Base-by-base conservation (phyloP, 2,797 vertebrate genomes). In the Sebastes diaconus region DNA sequence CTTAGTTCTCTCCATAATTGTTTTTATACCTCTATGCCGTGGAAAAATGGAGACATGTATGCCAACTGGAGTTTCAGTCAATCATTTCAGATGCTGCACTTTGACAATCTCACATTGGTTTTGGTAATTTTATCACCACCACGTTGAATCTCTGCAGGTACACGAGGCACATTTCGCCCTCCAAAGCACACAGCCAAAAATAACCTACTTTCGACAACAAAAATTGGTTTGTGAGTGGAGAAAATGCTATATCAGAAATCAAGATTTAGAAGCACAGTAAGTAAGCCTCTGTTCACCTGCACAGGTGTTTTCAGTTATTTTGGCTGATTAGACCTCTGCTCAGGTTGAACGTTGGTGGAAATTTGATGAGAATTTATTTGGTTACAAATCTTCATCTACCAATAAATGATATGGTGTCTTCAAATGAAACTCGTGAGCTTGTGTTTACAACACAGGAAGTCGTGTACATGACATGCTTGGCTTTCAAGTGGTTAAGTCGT, bases 51-150 rank as follows among this genome's bases (percentile, higher is more conserved):
- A 79, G n/a, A 65, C 27, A 58, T 22, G 18, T 50, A 24, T 42
- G 34, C 36, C 54, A 75, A 57, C 79, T 65, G 4, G 52, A 64
- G 75, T 68, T 77, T 77, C 12, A 71, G 24, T 60, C n/a, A 57
- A 27, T 73, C 16, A 57, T 66, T 77, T 75, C 39, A 77, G 54
- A 79, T 50, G 50, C 54, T 69, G 34, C 30, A 66, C 22, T 71
- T 55, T 52, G 46, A 68, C 58, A 66, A 61, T 73, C 30, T 69
- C 59, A 25, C n/a, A 14, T 59, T 8, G 24, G 16, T 73, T 50
- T 16, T 8, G 18, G 25, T 6, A 25, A 20, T 69, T 66, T 36
- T 39, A 66, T 75, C 34, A 63, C 16, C 7, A 27, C n/a, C 9
- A 11, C 25, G 75, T 42, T 76, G 32, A 65, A 52, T 73, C 5